phyloP scores from a whole-genome alignment of 2,888 invertebrate species.

The Chironomus riparius region DNA sequence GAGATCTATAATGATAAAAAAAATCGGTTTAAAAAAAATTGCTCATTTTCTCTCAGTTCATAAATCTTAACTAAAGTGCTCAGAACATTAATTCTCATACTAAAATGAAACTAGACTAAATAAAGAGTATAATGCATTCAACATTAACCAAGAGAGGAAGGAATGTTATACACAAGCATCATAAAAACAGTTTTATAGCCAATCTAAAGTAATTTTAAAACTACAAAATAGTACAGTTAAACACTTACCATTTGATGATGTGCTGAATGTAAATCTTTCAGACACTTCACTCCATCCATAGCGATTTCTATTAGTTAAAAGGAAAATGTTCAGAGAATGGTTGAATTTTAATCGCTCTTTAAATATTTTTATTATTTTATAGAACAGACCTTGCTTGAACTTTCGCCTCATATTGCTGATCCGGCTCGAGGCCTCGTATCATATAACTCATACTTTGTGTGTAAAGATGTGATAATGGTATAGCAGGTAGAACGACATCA shows the following conservation, averaged over 20 bases:
- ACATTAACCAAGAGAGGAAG: background rate
- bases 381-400: constrained; percentile 48
- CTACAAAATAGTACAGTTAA: constrained; percentile 1
- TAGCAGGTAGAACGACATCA: constrained; percentile 50
- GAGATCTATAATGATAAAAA: no score
- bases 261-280: constrained; percentile 53
- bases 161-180: constrained; percentile 13
- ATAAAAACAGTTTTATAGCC: constrained; percentile 20
- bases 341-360: no score
- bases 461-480: constrained; percentile 45
- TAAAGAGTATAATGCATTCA: background rate
- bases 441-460: constrained; percentile 57
- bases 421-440: constrained; percentile 55
- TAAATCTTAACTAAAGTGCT: background rate
- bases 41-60: background rate
- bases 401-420: constrained; percentile 56
- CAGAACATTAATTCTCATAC: background rate
- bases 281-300: constrained; percentile 59
- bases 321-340: background rate
- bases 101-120: background rate
- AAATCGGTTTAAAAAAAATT: no score
- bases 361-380: background rate
- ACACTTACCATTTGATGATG: constrained; percentile 51
- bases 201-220: constrained; percentile 7
- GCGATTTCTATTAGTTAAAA: constrained; percentile 44